A percentile compares a stretch with the other conserved stretches of the same genome.
phyloP scores from a whole-genome alignment of 2,113 vertebrate genomes.

The Hemiscyllium ocellatum region DNA sequence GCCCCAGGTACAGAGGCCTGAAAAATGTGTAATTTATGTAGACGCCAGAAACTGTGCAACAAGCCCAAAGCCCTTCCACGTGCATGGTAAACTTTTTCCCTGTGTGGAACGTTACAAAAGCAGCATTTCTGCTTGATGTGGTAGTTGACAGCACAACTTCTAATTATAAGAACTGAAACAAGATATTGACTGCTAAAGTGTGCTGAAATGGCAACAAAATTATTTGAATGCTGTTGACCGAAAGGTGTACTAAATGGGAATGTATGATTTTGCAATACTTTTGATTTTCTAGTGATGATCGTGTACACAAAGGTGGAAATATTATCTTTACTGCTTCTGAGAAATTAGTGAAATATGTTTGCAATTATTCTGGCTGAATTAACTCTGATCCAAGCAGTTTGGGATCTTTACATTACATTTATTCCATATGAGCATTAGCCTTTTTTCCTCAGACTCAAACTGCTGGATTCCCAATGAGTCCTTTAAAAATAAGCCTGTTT shows the following conservation, averaged over 20 bases:
- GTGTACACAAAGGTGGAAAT: neutral
- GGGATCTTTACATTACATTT: neutral
- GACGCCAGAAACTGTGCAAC: neutral
- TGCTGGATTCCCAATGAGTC: neutral
- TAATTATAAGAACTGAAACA: neutral
- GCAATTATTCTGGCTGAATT: neutral
- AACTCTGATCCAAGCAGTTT: neutral
- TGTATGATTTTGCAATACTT: neutral
- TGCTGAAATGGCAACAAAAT: neutral
- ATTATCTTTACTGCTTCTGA: neutral
- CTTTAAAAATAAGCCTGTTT: neutral
- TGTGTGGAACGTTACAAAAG: neutral
- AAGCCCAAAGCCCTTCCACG: neutral
- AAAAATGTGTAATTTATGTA: neutral
- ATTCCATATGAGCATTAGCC: neutral
- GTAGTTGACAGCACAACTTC: neutral
- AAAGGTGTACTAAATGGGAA: neutral
- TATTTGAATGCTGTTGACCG: neutral
- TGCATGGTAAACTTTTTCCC: neutral
- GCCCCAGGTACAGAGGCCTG: neutral
- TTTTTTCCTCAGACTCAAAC: neutral
- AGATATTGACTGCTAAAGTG: neutral
- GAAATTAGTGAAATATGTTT: neutral
- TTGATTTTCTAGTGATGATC: neutral
- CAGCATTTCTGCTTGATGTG: neutral